Conservation (phyloP, 1,140 invertebrate genomes). For the Dufourea novaeangliae region DNA sequence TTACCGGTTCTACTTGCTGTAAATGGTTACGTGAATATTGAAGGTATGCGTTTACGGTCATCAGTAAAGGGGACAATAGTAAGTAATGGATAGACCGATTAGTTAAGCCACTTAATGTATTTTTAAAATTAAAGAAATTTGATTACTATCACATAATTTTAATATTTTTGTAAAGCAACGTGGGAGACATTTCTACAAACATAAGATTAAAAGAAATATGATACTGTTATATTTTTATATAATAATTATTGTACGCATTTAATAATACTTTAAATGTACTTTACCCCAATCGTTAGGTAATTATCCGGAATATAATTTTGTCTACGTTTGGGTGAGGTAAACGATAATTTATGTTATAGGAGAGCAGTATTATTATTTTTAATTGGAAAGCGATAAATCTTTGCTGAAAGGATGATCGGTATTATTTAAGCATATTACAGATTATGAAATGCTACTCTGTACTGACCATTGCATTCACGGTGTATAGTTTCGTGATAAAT, state of each 20-base stretch:
- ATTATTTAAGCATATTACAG: not conserved
- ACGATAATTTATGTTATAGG: too few relatives aligned
- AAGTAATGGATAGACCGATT: not conserved
- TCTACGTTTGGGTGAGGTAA: too few relatives aligned
- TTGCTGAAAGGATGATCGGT: not conserved
- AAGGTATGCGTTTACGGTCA: not conserved
- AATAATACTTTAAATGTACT: too few relatives aligned
- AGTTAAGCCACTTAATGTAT: not conserved
- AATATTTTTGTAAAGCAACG: not conserved
- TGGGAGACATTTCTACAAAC: not conserved
- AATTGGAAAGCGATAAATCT: not conserved
- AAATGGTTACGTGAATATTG: not conserved
- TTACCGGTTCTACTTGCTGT: slow-evolving; percentile 1
- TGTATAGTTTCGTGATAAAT: slow-evolving; percentile 57
- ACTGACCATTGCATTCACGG: not conserved
- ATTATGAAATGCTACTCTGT: not conserved
- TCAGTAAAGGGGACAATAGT: not conserved
- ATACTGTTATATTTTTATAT: too few relatives aligned
- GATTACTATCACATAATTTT: not conserved
- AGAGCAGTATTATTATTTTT: too few relatives aligned
- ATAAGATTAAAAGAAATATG: not conserved
- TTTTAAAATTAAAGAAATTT: not conserved
- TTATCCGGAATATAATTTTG: too few relatives aligned
- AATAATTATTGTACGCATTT: too few relatives aligned
- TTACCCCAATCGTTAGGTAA: too few relatives aligned